Base-by-base conservation (phyloP, 2,888 invertebrate species). In the Eurois occulta region DNA sequence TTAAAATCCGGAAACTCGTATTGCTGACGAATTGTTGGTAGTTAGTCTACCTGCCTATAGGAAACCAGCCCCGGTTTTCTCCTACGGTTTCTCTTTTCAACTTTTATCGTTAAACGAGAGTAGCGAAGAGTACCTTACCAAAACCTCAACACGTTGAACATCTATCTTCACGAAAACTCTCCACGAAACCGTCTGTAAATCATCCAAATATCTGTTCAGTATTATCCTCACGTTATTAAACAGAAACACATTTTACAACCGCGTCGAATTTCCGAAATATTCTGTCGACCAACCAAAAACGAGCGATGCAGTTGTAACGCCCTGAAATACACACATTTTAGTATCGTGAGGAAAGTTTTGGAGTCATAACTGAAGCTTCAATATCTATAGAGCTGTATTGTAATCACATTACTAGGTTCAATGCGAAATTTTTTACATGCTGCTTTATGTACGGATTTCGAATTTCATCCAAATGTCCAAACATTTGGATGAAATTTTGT, bases 201-300 rank as follows among this genome's bases (percentile, higher is more conserved):
- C 83, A 72, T 71, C 32, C n/a, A 35, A 80, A 80, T 71, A n/a
- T 80, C 80, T 84, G 85, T 67, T 84, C n/a, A 75, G 70, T 75
- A 73, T 70, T 71, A 69, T 69, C 41, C 71, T n/a, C 55, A 78
- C 69, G 52, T 73, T 70, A 78, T 67, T 58, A 66, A 77, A 83
- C 66, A 73, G 79, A 79, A 75, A 24, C 75, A 66, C 38, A 67
- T 71, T 84, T 83, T 73, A 83, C 85, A 72, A 58, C 83, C 84
- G 46, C 66, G 43, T 62, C 75, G 32, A 75, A 83, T 80, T 64
- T 55, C 55, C 18, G 38, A 71, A 80, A 83, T 83, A 76, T 68
- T 75, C 80, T 70, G 67, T 73, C 75, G 48, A 66, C 83, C 83
- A 83, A 83, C 72, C 85, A 67, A 76, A 62, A 24, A 52, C 68